phyloP scores from a whole-genome alignment of 2,888 invertebrate species.

The Sinotaia quadrata region DNA sequence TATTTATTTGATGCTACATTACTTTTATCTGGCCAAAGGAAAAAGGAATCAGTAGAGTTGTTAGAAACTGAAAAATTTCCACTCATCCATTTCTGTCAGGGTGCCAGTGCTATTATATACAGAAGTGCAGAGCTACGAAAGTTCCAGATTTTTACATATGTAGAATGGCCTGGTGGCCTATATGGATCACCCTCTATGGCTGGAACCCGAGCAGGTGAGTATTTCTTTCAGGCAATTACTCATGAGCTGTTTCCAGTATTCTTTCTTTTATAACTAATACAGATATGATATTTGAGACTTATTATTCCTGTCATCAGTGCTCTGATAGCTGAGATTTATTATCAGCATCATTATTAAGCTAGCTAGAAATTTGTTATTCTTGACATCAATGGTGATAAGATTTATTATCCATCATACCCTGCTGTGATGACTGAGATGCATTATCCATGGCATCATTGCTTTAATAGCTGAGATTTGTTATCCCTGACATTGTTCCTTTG shows the following conservation, averaged over 20 bases:
- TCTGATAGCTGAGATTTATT: no score
- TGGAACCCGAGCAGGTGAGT: constrained; percentile 66
- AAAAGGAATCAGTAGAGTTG: no score
- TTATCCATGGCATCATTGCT: no score
- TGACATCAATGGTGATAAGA: no score
- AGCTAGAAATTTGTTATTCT: no score
- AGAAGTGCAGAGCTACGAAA: constrained; percentile 59
- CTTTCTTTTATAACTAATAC: neutral
- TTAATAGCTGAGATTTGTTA: no score
- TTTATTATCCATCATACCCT: neutral
- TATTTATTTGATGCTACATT: no score
- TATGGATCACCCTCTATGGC: constrained; percentile 70
- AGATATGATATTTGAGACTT: neutral
- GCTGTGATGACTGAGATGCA: no score
- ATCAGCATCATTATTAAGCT: neutral
- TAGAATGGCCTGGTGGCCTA: constrained; percentile 69
- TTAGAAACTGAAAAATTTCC: no score
- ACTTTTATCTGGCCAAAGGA: no score
- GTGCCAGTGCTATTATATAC: constrained; percentile 68
- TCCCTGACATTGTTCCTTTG: no score
- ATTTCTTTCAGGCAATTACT: neutral
- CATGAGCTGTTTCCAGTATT: neutral
- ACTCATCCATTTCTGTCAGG: constrained; percentile 46
- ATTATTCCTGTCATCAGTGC: no score
- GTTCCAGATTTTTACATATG: constrained; percentile 66